Evolutionary conservation across 2,797 vertebrate genomes (phyloP).

Genomic region (Intellagama lesueurii): DNA sequence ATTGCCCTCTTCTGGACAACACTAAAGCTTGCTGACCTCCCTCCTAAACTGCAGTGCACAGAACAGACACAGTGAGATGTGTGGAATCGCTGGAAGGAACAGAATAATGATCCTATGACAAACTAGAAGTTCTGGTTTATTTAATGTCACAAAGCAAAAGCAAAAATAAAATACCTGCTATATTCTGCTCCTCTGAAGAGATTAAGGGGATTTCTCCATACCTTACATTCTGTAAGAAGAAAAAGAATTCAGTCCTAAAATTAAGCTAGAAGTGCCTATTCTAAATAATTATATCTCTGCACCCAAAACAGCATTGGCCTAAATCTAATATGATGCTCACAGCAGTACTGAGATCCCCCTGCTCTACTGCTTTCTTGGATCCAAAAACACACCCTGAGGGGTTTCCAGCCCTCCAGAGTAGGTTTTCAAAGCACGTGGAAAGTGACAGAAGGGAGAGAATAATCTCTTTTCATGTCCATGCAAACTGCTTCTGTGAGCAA

Average conservation of each 20-base stretch:
- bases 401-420: too few relatives aligned
- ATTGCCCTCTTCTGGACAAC: too few relatives aligned
- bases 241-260: slow-evolving; percentile 14
- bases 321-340: not conserved
- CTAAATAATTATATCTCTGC: not conserved
- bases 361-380: too few relatives aligned
- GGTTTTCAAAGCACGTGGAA: too few relatives aligned
- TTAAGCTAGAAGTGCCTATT: not conserved
- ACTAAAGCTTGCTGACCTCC: too few relatives aligned
- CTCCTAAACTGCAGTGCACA: too few relatives aligned
- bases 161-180: slow-evolving; percentile 86
- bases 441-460: too few relatives aligned
- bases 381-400: not conserved
- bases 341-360: too few relatives aligned
- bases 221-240: slow-evolving; percentile 90
- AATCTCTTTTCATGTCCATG: too few relatives aligned
- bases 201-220: slow-evolving; percentile 98
- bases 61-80: not conserved
- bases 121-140: not conserved
- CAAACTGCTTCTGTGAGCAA: too few relatives aligned
- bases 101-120: not conserved
- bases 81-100: not conserved
- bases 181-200: slow-evolving; percentile 98
- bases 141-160: slow-evolving; percentile 31
- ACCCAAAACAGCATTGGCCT: not conserved